A percentile compares a stretch with the other conserved stretches of the same genome.
Conservation (phyloP, 2,888 invertebrate species). For the Heliconius aoede region DNA sequence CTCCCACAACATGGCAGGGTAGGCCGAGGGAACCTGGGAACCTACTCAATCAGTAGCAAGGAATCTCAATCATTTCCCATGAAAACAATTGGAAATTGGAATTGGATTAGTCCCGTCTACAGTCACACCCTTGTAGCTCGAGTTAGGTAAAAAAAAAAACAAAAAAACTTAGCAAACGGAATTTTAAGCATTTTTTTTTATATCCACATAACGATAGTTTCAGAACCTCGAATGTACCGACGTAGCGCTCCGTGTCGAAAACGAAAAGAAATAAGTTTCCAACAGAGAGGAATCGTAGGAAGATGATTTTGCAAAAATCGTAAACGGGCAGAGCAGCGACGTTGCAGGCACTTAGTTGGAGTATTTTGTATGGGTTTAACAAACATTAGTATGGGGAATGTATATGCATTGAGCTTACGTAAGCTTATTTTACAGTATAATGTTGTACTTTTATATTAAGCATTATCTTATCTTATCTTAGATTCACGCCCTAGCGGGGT, state of each 20-base stretch:
- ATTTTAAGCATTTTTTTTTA: conserved; percentile 19
- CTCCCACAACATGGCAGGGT: too few species aligned
- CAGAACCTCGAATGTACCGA: conserved; percentile 41
- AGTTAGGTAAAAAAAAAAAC: neutral
- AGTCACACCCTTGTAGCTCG: too few species aligned
- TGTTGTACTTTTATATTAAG: neutral
- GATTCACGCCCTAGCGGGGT: too few species aligned
- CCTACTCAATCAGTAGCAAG: too few species aligned
- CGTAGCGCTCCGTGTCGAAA: conserved; percentile 51
- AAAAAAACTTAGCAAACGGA: neutral
- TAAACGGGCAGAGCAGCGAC: conserved; percentile 30
- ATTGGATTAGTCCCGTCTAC: too few species aligned
- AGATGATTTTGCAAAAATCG: conserved; percentile 43
- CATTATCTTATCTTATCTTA: too few species aligned
- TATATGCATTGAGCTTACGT: neutral
- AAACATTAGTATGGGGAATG: conserved; percentile 31
- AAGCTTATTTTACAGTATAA: neutral
- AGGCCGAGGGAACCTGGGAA: too few species aligned
- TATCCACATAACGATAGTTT: conserved; percentile 37
- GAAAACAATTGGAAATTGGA: too few species aligned
- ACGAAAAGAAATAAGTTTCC: conserved; percentile 56
- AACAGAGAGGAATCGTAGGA: conserved; percentile 42
- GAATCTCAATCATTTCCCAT: too few species aligned
- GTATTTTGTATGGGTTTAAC: conserved; percentile 37
- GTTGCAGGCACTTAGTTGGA: conserved; percentile 38